phyloP scores from a whole-genome alignment of 92 coral and sea anemone species.

The Anthopleura xanthogrammica region DNA sequence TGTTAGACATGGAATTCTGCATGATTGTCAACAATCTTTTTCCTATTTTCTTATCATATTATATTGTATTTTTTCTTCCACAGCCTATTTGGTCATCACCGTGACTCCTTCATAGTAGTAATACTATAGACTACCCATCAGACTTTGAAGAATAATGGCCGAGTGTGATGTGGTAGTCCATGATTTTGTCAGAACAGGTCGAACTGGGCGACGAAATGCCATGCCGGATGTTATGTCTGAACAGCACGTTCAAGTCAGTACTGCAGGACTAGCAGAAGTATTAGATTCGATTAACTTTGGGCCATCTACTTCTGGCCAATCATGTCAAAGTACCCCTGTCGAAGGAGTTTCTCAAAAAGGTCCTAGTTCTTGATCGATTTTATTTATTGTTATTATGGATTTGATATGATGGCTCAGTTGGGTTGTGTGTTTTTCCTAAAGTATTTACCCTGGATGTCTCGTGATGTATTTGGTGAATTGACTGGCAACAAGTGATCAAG shows the following conservation, averaged over 20 bases:
- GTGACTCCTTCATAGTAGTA: not conserved
- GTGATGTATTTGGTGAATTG: not conserved
- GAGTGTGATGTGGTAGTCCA: constrained; percentile 65
- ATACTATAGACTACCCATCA: not conserved
- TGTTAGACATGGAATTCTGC: too few relatives aligned
- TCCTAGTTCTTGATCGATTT: not conserved
- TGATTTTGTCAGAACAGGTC: constrained; percentile 77
- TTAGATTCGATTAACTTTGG: constrained; percentile 59
- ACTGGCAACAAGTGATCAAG: not conserved
- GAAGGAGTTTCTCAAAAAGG: constrained; percentile 1
- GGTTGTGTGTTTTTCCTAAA: not conserved
- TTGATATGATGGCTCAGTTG: not conserved
- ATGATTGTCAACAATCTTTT: not conserved
- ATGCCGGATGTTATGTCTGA: constrained; percentile 74
- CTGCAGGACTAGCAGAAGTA: constrained; percentile 81
- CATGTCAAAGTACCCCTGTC: constrained; percentile 9
- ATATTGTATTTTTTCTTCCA: not conserved
- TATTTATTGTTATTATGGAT: not conserved
- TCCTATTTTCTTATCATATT: not conserved
- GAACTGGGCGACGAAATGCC: constrained; percentile 89
- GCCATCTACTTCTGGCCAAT: constrained; percentile 39
- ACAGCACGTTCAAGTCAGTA: constrained; percentile 57
- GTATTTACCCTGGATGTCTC: not conserved
- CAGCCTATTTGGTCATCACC: not conserved
- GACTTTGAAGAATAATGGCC: constrained; percentile 41